These are phyloP conservation scores for Sarcophaga subvicina DNA, from an alignment of 2,888 invertebrate species.

Conservation along the genomic window DNA sequence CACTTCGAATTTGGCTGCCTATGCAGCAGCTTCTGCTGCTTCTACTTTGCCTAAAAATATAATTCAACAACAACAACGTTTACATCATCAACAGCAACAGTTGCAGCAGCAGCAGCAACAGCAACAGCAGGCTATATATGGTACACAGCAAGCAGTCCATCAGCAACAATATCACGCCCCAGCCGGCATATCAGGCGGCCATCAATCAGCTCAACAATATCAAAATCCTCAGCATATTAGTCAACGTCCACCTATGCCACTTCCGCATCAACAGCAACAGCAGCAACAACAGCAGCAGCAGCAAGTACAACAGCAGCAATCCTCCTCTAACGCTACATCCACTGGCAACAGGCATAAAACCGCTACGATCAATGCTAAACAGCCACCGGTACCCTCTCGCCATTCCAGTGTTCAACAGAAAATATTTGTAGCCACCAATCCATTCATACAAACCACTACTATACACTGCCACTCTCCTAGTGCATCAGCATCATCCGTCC, in stretches of 20 bases:
- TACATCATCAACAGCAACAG: slow-evolving; percentile 74
- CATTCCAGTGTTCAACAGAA: slow-evolving; percentile 81
- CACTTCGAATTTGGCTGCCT: slow-evolving; percentile 73
- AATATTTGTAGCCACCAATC: slow-evolving; percentile 82
- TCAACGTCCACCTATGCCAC: slow-evolving; percentile 69
- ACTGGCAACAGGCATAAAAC: slow-evolving; percentile 42
- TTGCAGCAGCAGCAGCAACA: slow-evolving; percentile 74
- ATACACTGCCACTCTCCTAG: slow-evolving; percentile 78
- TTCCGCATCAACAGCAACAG: slow-evolving; percentile 70
- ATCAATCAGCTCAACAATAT: slow-evolving; percentile 71
- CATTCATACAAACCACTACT: slow-evolving; percentile 81
- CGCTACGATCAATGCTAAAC: slow-evolving; percentile 71
- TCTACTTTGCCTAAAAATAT: slow-evolving; percentile 78
- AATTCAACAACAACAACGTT: slow-evolving; percentile 74
- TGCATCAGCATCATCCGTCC: slow-evolving; percentile 69
- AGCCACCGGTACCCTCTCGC: slow-evolving; percentile 79
- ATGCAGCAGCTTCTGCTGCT: slow-evolving; percentile 74
- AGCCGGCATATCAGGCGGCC: slow-evolving; percentile 75
- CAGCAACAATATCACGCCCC: slow-evolving; percentile 76
- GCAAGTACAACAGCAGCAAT: slow-evolving; percentile 71
- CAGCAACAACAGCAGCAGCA: slow-evolving; percentile 73
- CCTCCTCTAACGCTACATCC: slow-evolving; percentile 2
- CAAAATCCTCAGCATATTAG: slow-evolving; percentile 70
- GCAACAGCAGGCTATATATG: slow-evolving; percentile 73
- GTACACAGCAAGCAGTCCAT: slow-evolving; percentile 58